These are phyloP conservation scores for Eilema caniola DNA, from an alignment of 2,888 invertebrate genomes.

Conservation along the genomic window DNA sequence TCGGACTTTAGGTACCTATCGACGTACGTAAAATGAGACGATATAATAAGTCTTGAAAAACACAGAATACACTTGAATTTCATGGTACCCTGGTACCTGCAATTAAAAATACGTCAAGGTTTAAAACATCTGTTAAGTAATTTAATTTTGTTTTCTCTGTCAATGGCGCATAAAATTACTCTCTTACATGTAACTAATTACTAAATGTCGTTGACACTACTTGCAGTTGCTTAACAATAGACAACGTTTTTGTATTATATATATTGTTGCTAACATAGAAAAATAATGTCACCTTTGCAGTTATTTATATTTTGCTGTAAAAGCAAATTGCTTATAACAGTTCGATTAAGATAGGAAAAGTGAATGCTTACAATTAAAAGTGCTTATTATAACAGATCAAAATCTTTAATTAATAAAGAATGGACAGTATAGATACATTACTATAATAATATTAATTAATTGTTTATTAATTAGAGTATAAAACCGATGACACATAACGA, in stretches of 20 bases:
- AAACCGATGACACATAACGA: too few relatives aligned
- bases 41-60: neutral
- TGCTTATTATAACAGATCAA: too few relatives aligned
- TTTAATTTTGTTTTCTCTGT: slow-evolving; percentile 28
- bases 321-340: neutral
- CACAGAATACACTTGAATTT: neutral
- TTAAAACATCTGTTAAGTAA: slow-evolving; percentile 24
- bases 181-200: slow-evolving; percentile 29
- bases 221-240: slow-evolving; percentile 31
- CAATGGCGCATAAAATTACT: slow-evolving; percentile 35
- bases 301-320: neutral
- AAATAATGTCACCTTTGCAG: neutral
- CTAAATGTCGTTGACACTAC: slow-evolving; percentile 32
- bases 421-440: too few relatives aligned
- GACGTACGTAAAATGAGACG: neutral
- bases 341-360: too few relatives aligned
- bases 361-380: too few relatives aligned
- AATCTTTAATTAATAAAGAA: too few relatives aligned
- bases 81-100: slow-evolving; percentile 17
- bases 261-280: neutral
- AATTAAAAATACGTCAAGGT: slow-evolving; percentile 14
- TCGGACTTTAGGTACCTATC: too few relatives aligned
- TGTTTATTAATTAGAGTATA: too few relatives aligned
- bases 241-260: neutral
- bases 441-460: too few relatives aligned